Evolutionary conservation across 1,140 invertebrate genomes (phyloP).

Genomic region (Pantala flavescens): DNA sequence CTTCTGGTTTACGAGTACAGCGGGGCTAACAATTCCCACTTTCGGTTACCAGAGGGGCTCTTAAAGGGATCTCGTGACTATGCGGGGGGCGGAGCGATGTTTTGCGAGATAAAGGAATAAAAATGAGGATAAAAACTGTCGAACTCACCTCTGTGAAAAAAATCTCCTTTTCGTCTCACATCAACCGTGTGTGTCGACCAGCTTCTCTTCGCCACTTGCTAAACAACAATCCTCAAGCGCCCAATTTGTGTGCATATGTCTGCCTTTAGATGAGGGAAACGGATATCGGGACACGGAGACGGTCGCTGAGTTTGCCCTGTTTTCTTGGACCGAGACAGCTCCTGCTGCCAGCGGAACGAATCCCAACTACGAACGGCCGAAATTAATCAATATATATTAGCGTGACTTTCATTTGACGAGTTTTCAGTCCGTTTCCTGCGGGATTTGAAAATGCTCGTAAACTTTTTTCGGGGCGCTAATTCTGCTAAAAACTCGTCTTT

Average conservation of each 20-base stretch:
- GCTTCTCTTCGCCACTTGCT: not conserved
- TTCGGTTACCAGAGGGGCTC: too few species aligned
- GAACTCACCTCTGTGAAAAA: not conserved
- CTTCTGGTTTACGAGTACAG: too few species aligned
- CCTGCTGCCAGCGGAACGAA: not conserved
- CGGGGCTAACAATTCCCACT: too few species aligned
- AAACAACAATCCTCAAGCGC: not conserved
- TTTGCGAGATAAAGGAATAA: not conserved
- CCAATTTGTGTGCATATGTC: not conserved
- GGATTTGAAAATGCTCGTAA: not conserved
- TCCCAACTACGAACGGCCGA: not conserved
- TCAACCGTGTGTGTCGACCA: not conserved
- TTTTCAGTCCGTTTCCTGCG: not conserved
- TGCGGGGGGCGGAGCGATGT: not conserved
- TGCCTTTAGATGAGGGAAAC: not conserved
- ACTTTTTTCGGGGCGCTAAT: too few species aligned
- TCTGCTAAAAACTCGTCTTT: too few species aligned
- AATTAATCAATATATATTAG: conserved; percentile 11
- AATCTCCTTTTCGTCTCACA: not conserved
- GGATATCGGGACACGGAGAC: not conserved
- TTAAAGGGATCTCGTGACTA: not conserved
- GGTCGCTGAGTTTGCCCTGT: not conserved
- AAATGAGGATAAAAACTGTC: not conserved
- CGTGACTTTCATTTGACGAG: not conserved
- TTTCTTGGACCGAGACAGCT: not conserved